Evolutionary conservation across 2,113 vertebrate species (phyloP).

Genomic region (Archilochus colubris): DNA sequence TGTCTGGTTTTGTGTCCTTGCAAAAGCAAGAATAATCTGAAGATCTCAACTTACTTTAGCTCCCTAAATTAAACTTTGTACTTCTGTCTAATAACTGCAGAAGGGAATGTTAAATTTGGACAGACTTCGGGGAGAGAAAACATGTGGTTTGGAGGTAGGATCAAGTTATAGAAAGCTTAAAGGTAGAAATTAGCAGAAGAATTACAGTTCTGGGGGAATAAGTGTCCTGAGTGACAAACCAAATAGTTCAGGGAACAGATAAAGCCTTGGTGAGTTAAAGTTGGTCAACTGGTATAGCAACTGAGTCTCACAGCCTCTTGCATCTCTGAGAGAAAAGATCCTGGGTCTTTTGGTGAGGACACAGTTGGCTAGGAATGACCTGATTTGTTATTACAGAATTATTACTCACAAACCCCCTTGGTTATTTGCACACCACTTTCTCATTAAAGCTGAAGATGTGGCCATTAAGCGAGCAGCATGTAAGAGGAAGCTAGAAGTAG

Average conservation of each 20-base stretch:
- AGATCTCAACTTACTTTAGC: constrained; percentile 8
- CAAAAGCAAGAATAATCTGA: constrained; percentile 22
- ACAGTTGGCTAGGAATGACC: background rate
- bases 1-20: background rate
- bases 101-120: constrained; percentile 14
- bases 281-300: background rate
- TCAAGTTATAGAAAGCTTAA: background rate
- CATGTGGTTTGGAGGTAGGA: background rate
- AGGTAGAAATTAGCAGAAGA: background rate
- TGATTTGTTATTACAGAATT: background rate
- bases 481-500: background rate
- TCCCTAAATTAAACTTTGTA: constrained; percentile 31
- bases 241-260: background rate
- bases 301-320: background rate
- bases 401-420: background rate
- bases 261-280: background rate
- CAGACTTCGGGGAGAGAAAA: background rate
- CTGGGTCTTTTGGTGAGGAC: background rate
- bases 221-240: background rate
- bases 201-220: background rate
- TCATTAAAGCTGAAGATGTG: background rate
- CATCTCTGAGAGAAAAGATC: background rate
- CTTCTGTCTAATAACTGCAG: background rate
- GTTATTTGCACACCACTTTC: background rate
- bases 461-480: background rate